A percentile compares a stretch with the other conserved stretches of the same genome.
These are phyloP conservation scores for Onthophagus sagittarius DNA, from an alignment of 2,888 invertebrate species.

Conservation along the genomic window DNA sequence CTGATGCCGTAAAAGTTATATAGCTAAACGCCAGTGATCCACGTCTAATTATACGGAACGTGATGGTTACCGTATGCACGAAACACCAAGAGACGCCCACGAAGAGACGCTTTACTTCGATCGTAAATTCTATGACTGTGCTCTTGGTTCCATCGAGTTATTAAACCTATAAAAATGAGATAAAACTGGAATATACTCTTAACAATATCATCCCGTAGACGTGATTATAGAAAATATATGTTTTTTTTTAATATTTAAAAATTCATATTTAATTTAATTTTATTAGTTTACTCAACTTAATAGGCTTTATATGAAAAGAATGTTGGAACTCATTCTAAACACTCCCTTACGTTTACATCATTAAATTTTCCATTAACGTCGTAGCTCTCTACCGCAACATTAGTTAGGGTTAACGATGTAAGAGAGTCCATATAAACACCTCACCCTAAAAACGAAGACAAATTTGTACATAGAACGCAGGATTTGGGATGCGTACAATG, in stretches of 20 bases:
- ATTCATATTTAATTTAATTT: no score
- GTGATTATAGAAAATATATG: no score
- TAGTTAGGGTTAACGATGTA: not conserved
- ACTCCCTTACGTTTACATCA: not conserved
- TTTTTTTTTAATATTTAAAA: no score
- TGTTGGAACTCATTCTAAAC: not conserved
- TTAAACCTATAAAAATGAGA: not conserved
- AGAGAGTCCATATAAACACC: not conserved
- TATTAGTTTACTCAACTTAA: no score
- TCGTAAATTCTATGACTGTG: not conserved
- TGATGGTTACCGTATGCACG: not conserved
- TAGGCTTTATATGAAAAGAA: no score
- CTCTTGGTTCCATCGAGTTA: not conserved
- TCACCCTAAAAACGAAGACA: not conserved
- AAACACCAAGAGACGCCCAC: not conserved
- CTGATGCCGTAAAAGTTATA: not conserved
- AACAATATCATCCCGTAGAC: no score
- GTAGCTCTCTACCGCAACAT: not conserved
- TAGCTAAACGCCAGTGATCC: not conserved
- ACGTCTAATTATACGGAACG: not conserved
- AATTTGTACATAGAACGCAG: no score
- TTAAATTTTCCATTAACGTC: not conserved
- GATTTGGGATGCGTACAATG: no score
- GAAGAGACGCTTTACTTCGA: not conserved
- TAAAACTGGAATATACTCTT: not conserved